phyloP scores from a whole-genome alignment of 2,113 vertebrate genomes.

The Micronycteris hirsuta region DNA sequence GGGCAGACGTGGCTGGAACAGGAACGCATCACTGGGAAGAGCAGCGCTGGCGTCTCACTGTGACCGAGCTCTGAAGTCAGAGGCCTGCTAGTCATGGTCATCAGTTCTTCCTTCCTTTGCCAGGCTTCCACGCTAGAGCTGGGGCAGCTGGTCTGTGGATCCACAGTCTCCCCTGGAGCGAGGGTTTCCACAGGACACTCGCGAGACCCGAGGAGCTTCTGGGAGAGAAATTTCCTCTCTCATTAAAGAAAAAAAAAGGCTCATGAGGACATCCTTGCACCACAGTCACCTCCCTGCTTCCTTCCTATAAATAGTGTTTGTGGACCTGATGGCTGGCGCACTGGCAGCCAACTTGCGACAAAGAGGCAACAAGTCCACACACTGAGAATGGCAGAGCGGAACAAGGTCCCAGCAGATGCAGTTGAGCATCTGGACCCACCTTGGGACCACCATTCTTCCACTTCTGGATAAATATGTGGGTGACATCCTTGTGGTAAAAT shows the following conservation, averaged over 20 bases:
- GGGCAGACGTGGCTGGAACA: neutral
- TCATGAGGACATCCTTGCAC: accelerated
- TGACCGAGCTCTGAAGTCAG: accelerated
- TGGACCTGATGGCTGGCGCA: neutral
- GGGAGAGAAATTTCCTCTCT: neutral
- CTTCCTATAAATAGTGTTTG: neutral
- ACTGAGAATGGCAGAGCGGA: no score
- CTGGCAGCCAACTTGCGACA: neutral
- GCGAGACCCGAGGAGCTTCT: neutral
- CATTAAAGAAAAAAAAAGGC: neutral
- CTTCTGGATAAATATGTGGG: neutral
- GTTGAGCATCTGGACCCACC: neutral
- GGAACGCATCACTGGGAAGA: accelerated
- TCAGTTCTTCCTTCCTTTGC: no score
- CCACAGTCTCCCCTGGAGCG: neutral
- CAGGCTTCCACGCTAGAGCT: accelerated
- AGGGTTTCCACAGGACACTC: neutral
- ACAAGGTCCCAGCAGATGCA: neutral
- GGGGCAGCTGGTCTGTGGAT: no score
- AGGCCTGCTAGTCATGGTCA: accelerated
- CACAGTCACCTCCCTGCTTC: neutral
- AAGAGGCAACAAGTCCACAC: neutral
- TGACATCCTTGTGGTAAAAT: accelerated
- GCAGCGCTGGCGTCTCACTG: accelerated
- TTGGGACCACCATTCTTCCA: neutral